Conservation (phyloP, 1,140 invertebrate species). For the Drosophila cardini region DNA sequence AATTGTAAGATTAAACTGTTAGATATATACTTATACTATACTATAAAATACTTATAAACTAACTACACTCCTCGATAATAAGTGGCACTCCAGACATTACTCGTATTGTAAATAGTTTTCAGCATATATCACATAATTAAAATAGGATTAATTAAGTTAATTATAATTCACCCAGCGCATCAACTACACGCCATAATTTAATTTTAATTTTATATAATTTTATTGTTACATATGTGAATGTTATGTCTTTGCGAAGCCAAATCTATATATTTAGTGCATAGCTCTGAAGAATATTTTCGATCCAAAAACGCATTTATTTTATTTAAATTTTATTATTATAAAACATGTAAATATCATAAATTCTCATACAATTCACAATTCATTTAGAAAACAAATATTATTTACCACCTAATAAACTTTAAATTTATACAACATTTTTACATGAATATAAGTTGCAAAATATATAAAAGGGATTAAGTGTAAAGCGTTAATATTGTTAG, state of each 20-base stretch:
- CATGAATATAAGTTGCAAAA: conserved; percentile 30
- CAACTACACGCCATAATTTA: conserved; percentile 69
- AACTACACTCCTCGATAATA: conserved; percentile 46
- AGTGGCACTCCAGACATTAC: conserved; percentile 35
- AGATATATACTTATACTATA: conserved; percentile 5
- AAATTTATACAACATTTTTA: conserved; percentile 34
- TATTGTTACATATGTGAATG: conserved; percentile 61
- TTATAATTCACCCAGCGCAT: conserved; percentile 34
- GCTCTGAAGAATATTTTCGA: conserved; percentile 48
- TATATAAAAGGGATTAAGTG: conserved; percentile 3
- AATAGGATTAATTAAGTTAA: conserved; percentile 7
- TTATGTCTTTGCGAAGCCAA: conserved; percentile 76
- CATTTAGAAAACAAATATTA: neutral
- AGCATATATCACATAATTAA: conserved; percentile 19
- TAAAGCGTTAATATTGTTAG: conserved; percentile 64
- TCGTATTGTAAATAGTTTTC: conserved; percentile 43
- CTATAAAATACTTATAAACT: conserved; percentile 4
- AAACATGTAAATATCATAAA: conserved; percentile 67
- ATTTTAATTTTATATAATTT: conserved; percentile 33
- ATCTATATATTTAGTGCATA: conserved; percentile 69
- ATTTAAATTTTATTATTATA: conserved; percentile 34
- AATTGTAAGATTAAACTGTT: conserved; percentile 21
- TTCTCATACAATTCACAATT: neutral
- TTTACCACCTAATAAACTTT: conserved; percentile 19
- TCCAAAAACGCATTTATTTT: conserved; percentile 75